Evolutionary conservation across 2,888 invertebrate species (phyloP).

Genomic region (Epinotia ramella): DNA sequence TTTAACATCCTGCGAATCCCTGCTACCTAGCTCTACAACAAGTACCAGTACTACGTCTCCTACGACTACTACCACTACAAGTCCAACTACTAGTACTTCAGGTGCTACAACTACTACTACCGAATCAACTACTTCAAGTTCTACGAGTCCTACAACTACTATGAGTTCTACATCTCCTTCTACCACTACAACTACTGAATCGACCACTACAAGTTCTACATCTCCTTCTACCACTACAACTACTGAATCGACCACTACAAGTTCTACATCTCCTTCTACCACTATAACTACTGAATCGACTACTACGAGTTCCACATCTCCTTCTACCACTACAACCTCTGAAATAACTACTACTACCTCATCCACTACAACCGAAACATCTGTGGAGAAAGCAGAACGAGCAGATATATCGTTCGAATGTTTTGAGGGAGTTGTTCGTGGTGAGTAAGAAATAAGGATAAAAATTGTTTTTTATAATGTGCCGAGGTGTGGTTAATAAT

Average conservation of each 20-base stretch:
- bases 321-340: conserved; percentile 33
- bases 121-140: not conserved
- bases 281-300: conserved; percentile 33
- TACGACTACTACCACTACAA: conserved; percentile 12
- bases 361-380: conserved; percentile 22
- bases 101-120: conserved; percentile 26
- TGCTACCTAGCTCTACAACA: conserved; percentile 39
- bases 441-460: conserved; percentile 7
- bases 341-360: conserved; percentile 14
- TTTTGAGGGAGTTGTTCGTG: conserved; percentile 24
- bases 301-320: conserved; percentile 16
- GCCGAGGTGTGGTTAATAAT: too few species aligned
- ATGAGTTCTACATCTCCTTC: conserved; percentile 33
- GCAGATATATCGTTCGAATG: conserved; percentile 32
- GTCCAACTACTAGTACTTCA: not conserved
- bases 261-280: conserved; percentile 32
- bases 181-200: conserved; percentile 21
- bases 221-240: conserved; percentile 17
- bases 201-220: conserved; percentile 7
- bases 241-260: conserved; percentile 35
- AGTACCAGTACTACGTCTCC: conserved; percentile 29
- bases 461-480: not conserved
- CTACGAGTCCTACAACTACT: conserved; percentile 4
- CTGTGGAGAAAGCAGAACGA: not conserved
- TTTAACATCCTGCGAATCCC: conserved; percentile 51